Evolutionary conservation across 2,797 vertebrate genomes (phyloP).

Genomic region (Coracias cyanogaster): DNA sequence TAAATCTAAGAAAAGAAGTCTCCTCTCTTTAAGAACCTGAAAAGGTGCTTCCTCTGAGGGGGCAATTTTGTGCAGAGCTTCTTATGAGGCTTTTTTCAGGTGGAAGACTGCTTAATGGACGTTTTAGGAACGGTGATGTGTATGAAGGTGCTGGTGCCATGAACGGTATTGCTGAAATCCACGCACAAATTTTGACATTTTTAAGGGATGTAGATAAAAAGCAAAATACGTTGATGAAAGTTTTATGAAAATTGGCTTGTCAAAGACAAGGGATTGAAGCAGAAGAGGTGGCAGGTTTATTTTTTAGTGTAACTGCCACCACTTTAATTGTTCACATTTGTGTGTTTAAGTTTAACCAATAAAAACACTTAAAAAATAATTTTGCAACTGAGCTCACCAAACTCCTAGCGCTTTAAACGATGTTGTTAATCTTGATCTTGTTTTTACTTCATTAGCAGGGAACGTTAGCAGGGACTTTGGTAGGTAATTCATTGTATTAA

Average conservation of each 20-base stretch:
- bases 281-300: background rate
- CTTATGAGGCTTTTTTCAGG: background rate
- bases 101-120: background rate
- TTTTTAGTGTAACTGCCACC: background rate
- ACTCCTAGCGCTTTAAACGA: background rate
- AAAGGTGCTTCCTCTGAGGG: background rate
- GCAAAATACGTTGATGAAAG: background rate
- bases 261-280: background rate
- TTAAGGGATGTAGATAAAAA: background rate
- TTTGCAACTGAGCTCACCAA: background rate
- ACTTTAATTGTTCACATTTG: background rate
- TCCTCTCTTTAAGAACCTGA: background rate
- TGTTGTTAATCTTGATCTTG: background rate
- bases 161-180: background rate
- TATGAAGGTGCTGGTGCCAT: background rate
- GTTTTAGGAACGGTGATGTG: background rate
- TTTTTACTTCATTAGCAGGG: constrained; percentile 6
- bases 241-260: background rate
- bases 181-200: background rate
- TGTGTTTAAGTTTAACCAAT: background rate
- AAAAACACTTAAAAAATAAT: background rate
- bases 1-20: background rate
- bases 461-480: background rate
- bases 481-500: constrained; percentile 8
- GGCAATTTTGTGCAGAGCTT: background rate